Base-by-base conservation (phyloP, 2,888 invertebrate genomes). In the Urechis unicinctus region DNA sequence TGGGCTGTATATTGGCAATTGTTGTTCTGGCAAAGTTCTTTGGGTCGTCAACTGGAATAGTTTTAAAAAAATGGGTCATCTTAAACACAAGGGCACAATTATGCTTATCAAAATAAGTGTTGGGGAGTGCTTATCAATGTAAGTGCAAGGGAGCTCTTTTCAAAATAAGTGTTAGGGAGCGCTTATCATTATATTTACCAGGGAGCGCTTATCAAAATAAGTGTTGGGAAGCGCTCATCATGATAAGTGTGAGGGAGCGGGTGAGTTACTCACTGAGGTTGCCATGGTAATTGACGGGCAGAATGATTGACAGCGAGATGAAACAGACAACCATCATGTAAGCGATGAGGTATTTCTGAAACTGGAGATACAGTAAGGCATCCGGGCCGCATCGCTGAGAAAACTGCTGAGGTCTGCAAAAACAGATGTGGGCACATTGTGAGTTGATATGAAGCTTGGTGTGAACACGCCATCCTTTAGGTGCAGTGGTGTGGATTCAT, bases 381-480 rank as follows among this genome's bases (percentile, higher is more conserved):
- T 62, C 63, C 30, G 53, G 52, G 17, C 62, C 60, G 47, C 59
- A 59, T 25, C 49, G 53, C 49, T 36, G 24, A 21, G 47, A 42
- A 30, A 54, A n/a, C 9, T 54, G 50, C 31, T 30, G 50, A 9
- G 29, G 13, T 22, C 50, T 50, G 36, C 28, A 22, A 26, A 26
- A 25, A 48, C 9, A 22, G 22, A 26, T 6, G 26, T 6, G 21
- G 17, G 22, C 6, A 17, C 22, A 45, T 45, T 13, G 9, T 13
- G 36, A 13, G 36, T 6, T 13, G 36, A 36, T n/a, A n/a, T n/a
- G n/a, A n/a, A n/a, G n/a, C n/a, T n/a, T n/a, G n/a, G n/a, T n/a
- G n/a, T n/a, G n/a, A n/a, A n/a, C n/a, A n/a, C n/a, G n/a, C n/a
- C n/a, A n/a, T n/a, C n/a, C n/a, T n/a, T n/a, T n/a, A n/a, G n/a